Conservation (phyloP, 2,888 invertebrate genomes). For the Aplocera efformata region DNA sequence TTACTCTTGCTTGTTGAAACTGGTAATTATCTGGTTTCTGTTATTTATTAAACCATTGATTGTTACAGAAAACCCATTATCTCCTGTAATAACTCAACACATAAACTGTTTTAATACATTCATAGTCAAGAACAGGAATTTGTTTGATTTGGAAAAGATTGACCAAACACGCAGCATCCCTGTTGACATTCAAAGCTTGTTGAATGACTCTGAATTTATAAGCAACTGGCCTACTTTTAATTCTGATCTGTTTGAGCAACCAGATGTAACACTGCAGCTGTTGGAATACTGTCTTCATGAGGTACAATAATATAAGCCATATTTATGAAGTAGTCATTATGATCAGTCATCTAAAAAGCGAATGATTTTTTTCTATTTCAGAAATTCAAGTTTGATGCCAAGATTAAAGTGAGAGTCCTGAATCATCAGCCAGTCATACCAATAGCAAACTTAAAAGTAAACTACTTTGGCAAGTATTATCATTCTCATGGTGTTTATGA, state of each 20-base stretch:
- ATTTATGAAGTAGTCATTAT: too few relatives aligned
- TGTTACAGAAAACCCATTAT: slow-evolving; percentile 49
- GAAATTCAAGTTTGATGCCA: slow-evolving; percentile 66
- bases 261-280: slow-evolving; percentile 84
- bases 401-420: slow-evolving; percentile 61
- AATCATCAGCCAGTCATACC: slow-evolving; percentile 84
- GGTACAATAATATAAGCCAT: slow-evolving; percentile 40
- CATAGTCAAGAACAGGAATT: slow-evolving; percentile 56
- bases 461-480: slow-evolving; percentile 82
- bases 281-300: slow-evolving; percentile 91
- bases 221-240: slow-evolving; percentile 83
- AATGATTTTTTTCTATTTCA: slow-evolving; percentile 33
- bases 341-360: too few relatives aligned
- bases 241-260: slow-evolving; percentile 83
- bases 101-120: slow-evolving; percentile 51
- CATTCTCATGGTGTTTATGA: too few relatives aligned
- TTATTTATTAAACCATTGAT: too few relatives aligned
- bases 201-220: slow-evolving; percentile 78
- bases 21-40: too few relatives aligned
- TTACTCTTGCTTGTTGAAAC: too few relatives aligned
- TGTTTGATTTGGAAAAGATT: slow-evolving; percentile 79
- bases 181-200: slow-evolving; percentile 79
- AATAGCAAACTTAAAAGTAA: slow-evolving; percentile 85
- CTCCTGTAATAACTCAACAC: slow-evolving; percentile 48
- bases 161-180: slow-evolving; percentile 79